Base-by-base conservation (phyloP, 2,113 vertebrate genomes). In the Bubo scandiacus region DNA sequence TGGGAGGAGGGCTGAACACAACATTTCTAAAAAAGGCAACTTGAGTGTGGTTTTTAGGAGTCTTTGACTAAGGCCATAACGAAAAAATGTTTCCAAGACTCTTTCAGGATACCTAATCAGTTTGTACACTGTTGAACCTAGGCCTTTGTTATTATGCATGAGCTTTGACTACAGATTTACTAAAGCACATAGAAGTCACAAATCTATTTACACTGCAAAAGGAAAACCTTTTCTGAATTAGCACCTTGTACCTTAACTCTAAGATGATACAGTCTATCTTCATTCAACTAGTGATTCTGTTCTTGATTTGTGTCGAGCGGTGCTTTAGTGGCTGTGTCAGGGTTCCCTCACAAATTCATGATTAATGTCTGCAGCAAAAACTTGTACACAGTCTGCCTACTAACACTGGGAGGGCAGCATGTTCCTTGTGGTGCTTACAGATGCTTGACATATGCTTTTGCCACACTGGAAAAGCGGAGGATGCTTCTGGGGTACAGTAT, bases 381-480 rank as follows among this genome's bases (percentile, higher is more conserved):
- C 9, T 6, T 11, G 27, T 15, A 6, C 15, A 1, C 8, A 5
- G 23, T 9, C 72, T 36, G 42, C 22, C 20, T 16, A 0, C 32
- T 32, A 12, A 6, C 42, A 2, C 15, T 3, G 14, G 16, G 34
- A 40, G 45, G 52, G 61, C 29, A 12, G 59, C 3, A 0, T 1
- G 5, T 63, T 49, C 63, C 55, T 70, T 0, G 0, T 5, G 43
- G 27, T 14, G 15, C 38, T n/a, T 15, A 12, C 9, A 11, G 58
- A 11, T 0, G 5, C 27, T 17, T 25, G 20, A 11, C 3, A 1
- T 3, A 1, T 1, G 14, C 52, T 71, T 77, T 42, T 58, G 27
- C 23, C 36, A 1, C 14, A 0, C 45, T 16, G 62, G 54, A 6
- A 9, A 29, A 71, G 36, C 0, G 0, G 23, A 38, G 42, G 29